phyloP scores from a whole-genome alignment of 2,888 invertebrate genomes.

The Mesoligia furuncula region DNA sequence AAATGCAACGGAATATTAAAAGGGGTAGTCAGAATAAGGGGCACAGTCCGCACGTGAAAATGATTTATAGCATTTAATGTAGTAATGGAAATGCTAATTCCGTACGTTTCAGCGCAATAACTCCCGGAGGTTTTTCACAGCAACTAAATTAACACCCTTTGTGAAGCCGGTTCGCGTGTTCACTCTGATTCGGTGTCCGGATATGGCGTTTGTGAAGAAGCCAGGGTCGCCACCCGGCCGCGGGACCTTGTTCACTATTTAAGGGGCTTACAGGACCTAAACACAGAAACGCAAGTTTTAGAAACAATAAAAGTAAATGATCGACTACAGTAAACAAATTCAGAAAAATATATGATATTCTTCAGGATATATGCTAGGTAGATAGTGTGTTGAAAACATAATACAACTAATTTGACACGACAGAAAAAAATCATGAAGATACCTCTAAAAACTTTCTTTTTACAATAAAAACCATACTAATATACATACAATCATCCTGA shows the following conservation, averaged over 20 bases:
- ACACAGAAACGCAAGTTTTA: too few species aligned
- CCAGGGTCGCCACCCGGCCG: constrained; percentile 67
- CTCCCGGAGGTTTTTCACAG: constrained; percentile 73
- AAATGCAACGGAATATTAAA: constrained; percentile 66
- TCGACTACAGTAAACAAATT: too few species aligned
- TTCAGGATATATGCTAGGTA: too few species aligned
- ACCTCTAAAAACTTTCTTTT: too few species aligned
- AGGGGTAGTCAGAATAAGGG: constrained; percentile 57
- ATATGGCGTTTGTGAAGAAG: constrained; percentile 80
- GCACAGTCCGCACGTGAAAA: constrained; percentile 66
- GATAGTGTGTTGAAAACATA: too few species aligned
- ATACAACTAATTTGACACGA: too few species aligned
- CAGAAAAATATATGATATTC: too few species aligned
- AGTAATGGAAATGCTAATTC: constrained; percentile 76
- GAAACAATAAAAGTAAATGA: too few species aligned
- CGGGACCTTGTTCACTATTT: constrained; percentile 67
- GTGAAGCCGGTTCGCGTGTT: constrained; percentile 79
- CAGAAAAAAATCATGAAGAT: too few species aligned
- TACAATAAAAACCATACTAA: too few species aligned
- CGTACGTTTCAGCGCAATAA: constrained; percentile 74
- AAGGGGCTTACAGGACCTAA: too few species aligned
- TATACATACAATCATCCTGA: too few species aligned
- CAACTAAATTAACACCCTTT: constrained; percentile 84
- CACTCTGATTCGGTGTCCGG: constrained; percentile 79
- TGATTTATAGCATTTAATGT: constrained; percentile 73